Conservation (phyloP, 2,888 invertebrate genomes). For the Allolobophora icterica region DNA sequence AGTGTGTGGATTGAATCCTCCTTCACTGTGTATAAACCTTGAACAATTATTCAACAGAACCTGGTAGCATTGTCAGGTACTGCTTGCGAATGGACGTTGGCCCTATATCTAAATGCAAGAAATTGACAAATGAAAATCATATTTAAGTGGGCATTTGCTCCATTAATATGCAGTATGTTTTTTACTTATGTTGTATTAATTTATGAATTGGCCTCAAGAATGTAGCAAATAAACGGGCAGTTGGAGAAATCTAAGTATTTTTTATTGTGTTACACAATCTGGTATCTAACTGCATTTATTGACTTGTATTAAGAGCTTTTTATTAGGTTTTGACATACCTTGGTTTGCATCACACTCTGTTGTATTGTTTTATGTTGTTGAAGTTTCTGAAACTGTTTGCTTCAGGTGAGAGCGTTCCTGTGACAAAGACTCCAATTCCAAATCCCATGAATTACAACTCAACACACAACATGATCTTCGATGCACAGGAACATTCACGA, state of each 20-base stretch:
- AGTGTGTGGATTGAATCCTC: too few relatives aligned
- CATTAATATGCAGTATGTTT: not conserved
- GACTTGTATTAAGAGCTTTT: too few relatives aligned
- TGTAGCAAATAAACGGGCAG: too few relatives aligned
- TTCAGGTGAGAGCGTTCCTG: slow-evolving; percentile 90
- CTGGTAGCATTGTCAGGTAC: not conserved
- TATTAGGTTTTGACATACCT: too few relatives aligned
- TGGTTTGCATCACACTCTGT: too few relatives aligned
- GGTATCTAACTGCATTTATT: too few relatives aligned
- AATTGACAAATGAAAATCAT: not conserved
- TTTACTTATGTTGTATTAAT: not conserved
- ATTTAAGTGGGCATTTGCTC: not conserved
- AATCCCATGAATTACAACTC: slow-evolving; percentile 64
- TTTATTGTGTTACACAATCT: too few relatives aligned
- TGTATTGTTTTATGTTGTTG: not conserved
- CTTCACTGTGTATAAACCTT: too few relatives aligned
- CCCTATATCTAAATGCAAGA: too few relatives aligned
- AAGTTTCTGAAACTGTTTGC: not conserved
- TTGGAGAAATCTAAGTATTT: too few relatives aligned
- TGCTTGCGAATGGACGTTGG: not conserved
- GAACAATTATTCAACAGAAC: too few relatives aligned
- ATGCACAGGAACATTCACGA: slow-evolving; percentile 83
- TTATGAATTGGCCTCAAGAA: too few relatives aligned
- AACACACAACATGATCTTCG: slow-evolving; percentile 69
- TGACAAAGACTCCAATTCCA: slow-evolving; percentile 89